These are phyloP conservation scores for Poeciliopsis retropinna DNA, from an alignment of 2,113 vertebrate genomes.

Conservation along the genomic window DNA sequence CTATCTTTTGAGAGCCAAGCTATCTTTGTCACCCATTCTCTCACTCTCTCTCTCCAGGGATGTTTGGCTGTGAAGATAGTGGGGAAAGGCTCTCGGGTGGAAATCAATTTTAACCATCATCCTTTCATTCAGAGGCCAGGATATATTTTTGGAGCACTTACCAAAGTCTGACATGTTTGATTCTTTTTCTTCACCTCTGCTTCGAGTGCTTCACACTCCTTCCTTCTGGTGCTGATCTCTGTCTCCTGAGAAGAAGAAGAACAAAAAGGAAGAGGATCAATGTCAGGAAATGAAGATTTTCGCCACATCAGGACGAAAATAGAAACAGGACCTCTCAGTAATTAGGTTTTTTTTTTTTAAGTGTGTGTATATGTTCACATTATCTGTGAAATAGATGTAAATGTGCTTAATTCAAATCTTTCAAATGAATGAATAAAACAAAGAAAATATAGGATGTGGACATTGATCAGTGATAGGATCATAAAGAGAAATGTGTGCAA, in stretches of 20 bases:
- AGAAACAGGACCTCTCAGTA: constrained; percentile 8
- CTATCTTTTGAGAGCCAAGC: constrained; percentile 41
- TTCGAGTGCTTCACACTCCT: constrained; percentile 79
- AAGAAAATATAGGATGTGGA: too few species aligned
- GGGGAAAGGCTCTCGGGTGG: constrained; percentile 55
- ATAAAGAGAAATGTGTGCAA: too few species aligned
- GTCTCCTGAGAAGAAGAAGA: constrained; percentile 74
- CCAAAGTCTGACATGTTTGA: constrained; percentile 86
- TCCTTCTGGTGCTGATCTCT: constrained; percentile 79
- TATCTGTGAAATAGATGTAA: constrained; percentile 8
- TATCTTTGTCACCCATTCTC: constrained; percentile 51
- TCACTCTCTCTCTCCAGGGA: constrained; percentile 59
- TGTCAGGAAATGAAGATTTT: constrained; percentile 55
- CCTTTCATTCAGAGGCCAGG: constrained; percentile 54
- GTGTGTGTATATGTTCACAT: constrained; percentile 18
- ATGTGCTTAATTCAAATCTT: too few species aligned
- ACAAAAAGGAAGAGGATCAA: constrained; percentile 41
- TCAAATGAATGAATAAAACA: too few species aligned
- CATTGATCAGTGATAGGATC: too few species aligned
- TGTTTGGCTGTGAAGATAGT: constrained; percentile 62
- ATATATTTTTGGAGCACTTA: constrained; percentile 76
- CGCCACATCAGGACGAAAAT: constrained; percentile 21
- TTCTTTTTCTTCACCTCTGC: constrained; percentile 82
- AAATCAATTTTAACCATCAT: constrained; percentile 66
- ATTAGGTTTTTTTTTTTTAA: constrained; percentile 24